Evolutionary conservation across 2,797 vertebrate species (phyloP), one percentile per base, ranked within the genome.

Genomic region (Luscinia luscinia): DNA sequence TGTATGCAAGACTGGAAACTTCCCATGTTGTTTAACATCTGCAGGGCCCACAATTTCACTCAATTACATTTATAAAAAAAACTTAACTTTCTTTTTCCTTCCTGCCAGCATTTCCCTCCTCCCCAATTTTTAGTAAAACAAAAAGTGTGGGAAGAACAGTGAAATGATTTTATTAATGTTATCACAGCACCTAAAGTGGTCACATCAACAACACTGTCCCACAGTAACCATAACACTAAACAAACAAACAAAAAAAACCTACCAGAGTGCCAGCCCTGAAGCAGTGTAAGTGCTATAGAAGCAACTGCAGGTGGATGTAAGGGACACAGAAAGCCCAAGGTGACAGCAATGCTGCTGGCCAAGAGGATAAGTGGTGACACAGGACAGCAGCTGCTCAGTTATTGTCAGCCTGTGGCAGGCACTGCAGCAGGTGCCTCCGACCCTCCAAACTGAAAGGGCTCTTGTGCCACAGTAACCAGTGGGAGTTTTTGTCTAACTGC

Each of bases 321-420:
- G 28, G 4, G 72, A 86, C 45, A 83, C 72, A 94, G 90, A 73
- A 63, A 82, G 74, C 52, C 78, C 67, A 89, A 96, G 94, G 92
- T 92, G 57, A 64, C 69, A 83, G 87, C 8, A 87, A 4, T 12
- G 58, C 90, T 34, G 12, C 66, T 28, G 49, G 90, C 82, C 78
- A 89, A 87, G 68, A 64, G 84, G 75, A 26, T 87, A 74, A 94
- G 78, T 27, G 48, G 58, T 11, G 51, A 70, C 68, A 68, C 54
- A 68, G 75, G 43, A 75, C 93, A 94, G 58, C 94, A 95, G 95
- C 89, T 95, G 95, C 92, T 95, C 12, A 11, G 18, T 84, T 27
- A 85, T 32, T 95, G 84, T 92, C 58, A 46, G 46, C 21, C 26
- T 12, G 18, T 57, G 67, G 86, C 84, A 73, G 67, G 81, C 92